A percentile compares a stretch with the other conserved stretches of the same genome.
Evolutionary conservation across 2,797 vertebrate genomes (phyloP).

Genomic region (Bradypodion pumilum): DNA sequence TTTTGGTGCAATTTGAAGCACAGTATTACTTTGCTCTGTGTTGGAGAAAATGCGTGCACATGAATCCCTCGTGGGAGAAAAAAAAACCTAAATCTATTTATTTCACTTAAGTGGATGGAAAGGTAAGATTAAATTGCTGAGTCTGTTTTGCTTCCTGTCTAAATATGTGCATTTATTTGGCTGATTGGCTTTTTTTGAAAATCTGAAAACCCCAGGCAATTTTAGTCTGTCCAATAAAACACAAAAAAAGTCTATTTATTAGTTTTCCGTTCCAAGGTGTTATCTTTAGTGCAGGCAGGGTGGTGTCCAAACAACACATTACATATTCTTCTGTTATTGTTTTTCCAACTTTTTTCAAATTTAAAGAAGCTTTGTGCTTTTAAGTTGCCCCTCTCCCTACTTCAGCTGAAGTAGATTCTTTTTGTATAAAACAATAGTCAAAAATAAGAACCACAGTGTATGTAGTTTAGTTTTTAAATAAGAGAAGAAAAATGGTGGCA

Average conservation of each 20-base stretch:
- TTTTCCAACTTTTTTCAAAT: neutral
- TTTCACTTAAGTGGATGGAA: slow-evolving; percentile 48
- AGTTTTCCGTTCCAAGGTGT: neutral
- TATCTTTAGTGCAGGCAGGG: neutral
- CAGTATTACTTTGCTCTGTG: slow-evolving; percentile 55
- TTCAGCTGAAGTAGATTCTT: neutral
- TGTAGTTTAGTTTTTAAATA: slow-evolving; percentile 35
- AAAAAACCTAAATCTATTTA: slow-evolving; percentile 67
- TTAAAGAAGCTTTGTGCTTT: neutral
- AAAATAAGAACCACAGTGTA: neutral
- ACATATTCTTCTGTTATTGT: neutral
- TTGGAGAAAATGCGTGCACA: slow-evolving; percentile 39
- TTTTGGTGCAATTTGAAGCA: slow-evolving; percentile 63
- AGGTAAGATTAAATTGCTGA: slow-evolving; percentile 40
- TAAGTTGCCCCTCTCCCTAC: too few species aligned
- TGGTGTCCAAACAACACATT: neutral
- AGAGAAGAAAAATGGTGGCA: slow-evolving; percentile 14
- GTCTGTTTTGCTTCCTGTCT: slow-evolving; percentile 33
- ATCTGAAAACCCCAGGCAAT: slow-evolving; percentile 46
- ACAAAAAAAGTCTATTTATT: slow-evolving; percentile 29
- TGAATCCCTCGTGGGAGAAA: slow-evolving; percentile 48
- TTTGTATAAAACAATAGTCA: neutral
- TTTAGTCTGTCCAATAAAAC: slow-evolving; percentile 28
- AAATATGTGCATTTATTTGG: slow-evolving; percentile 55
- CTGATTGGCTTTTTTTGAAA: slow-evolving; percentile 20